These are phyloP conservation scores for Hirudinaria manillensis DNA, from an alignment of 2,888 invertebrate genomes.

Conservation along the genomic window DNA sequence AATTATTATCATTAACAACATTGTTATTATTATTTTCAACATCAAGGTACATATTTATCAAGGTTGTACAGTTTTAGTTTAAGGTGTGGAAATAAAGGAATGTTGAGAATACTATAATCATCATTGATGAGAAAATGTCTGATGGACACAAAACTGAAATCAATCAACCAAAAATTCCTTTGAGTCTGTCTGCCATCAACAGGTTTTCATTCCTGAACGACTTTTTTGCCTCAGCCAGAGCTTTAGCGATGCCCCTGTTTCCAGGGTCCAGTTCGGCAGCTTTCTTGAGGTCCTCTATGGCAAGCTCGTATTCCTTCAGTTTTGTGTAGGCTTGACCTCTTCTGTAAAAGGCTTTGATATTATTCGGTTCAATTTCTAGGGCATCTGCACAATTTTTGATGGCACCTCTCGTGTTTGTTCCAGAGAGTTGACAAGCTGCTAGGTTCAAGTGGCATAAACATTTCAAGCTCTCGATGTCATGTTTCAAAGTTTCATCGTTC, in stretches of 20 bases:
- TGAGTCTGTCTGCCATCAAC: not conserved
- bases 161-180: constrained; percentile 12
- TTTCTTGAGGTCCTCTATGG: not conserved
- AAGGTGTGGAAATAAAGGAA: too few species aligned
- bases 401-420: constrained; percentile 9
- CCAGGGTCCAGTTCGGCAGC: constrained; percentile 10
- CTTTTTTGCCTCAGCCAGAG: constrained; percentile 7
- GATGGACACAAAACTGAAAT: not conserved
- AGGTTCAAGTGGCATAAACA: constrained; percentile 14
- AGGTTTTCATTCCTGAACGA: not conserved
- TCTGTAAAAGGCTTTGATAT: constrained; percentile 15
- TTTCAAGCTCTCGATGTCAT: constrained; percentile 8
- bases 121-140: too few species aligned
- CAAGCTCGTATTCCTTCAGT: constrained; percentile 10
- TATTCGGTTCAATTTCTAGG: not conserved
- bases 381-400: constrained; percentile 10
- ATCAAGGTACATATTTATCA: too few species aligned
- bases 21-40: too few species aligned
- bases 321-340: not conserved
- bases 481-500: not conserved
- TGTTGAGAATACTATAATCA: too few species aligned
- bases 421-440: constrained; percentile 18
- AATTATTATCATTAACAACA: too few species aligned
- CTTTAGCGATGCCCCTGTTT: constrained; percentile 2
- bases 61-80: too few species aligned